phyloP scores from a whole-genome alignment of 92 coral and sea anemone genomes.

The Diadumene lineata region DNA sequence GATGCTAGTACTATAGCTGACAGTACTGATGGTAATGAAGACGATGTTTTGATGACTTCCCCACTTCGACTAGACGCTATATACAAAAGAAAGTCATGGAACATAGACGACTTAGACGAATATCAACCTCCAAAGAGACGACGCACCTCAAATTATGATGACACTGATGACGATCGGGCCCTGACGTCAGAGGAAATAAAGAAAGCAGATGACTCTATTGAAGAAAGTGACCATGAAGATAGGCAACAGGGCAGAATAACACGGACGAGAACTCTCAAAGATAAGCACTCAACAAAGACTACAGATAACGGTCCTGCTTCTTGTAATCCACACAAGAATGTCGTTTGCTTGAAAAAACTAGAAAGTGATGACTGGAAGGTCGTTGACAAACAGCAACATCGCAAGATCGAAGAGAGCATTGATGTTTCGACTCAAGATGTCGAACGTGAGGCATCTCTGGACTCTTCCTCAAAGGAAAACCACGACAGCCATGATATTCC shows the following conservation, averaged over 20 bases:
- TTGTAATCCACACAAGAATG: background rate
- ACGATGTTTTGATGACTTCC: conserved; percentile 33
- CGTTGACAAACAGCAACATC: background rate
- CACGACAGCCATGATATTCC: conserved; percentile 1
- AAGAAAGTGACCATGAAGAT: background rate
- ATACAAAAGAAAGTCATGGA: conserved; percentile 34
- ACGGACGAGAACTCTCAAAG: background rate
- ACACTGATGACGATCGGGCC: background rate
- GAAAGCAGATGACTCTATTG: background rate
- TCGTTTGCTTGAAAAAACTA: background rate
- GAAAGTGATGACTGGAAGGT: background rate
- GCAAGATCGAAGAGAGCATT: no score
- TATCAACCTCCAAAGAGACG: conserved; percentile 26
- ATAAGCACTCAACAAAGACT: background rate
- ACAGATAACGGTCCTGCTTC: background rate
- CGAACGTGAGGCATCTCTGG: no score
- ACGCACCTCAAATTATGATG: conserved; percentile 21
- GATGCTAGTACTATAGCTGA: conserved; percentile 53
- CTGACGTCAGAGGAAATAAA: background rate
- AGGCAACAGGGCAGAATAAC: background rate
- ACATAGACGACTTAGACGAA: conserved; percentile 13
- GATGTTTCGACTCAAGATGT: no score
- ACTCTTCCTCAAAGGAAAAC: background rate
- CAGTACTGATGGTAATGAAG: conserved; percentile 63
- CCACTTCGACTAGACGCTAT: conserved; percentile 28